These are phyloP conservation scores for Dolichotis patagonum DNA, from an alignment of 2,113 vertebrate genomes.

Conservation along the genomic window DNA sequence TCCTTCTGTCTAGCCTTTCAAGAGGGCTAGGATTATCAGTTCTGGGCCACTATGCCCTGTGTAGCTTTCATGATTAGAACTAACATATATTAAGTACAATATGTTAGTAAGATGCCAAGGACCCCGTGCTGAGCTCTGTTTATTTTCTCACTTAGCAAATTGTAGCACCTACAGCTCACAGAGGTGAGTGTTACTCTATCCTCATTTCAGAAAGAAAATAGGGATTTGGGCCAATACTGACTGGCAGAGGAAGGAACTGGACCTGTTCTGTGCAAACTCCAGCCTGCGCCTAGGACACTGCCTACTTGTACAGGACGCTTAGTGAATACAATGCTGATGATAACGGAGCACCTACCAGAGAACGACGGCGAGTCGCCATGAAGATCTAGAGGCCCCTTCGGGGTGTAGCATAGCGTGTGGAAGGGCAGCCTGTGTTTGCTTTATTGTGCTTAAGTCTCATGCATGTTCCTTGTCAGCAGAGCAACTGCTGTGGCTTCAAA, in stretches of 20 bases:
- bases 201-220: background rate
- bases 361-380: background rate
- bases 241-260: background rate
- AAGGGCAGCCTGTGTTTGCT: background rate
- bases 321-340: background rate
- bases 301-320: background rate
- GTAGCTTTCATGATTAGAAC: background rate
- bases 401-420: background rate
- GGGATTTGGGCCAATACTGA: background rate
- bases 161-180: background rate
- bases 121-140: background rate
- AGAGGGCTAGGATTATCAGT: background rate
- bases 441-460: background rate
- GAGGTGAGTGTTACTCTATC: background rate
- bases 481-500: slow-evolving; percentile 20
- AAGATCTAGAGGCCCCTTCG: background rate
- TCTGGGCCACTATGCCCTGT: background rate
- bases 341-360: background rate
- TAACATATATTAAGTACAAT: background rate
- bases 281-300: rapidly evolving
- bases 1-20: background rate
- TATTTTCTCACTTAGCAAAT: background rate
- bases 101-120: background rate
- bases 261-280: background rate
- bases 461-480: background rate